phyloP scores from a whole-genome alignment of 2,888 invertebrate species.

The Lasioglossum vierecki region DNA sequence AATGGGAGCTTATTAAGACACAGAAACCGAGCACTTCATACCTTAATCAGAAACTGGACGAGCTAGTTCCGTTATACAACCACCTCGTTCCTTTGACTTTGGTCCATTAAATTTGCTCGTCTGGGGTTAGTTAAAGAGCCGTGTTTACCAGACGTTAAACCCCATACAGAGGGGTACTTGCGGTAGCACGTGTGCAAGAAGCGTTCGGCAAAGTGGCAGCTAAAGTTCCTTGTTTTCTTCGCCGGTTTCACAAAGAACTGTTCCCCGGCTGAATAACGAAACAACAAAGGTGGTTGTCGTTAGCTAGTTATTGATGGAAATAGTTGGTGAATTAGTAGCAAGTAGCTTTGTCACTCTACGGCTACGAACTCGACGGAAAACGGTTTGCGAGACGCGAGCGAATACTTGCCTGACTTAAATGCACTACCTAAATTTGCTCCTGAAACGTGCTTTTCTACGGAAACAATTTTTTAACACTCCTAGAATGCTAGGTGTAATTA shows the following conservation, averaged over 20 bases:
- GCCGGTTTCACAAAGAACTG: not conserved
- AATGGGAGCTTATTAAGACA: constrained; percentile 5
- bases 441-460: not conserved
- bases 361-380: not conserved
- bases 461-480: not conserved
- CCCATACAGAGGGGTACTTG: not conserved
- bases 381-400: not conserved
- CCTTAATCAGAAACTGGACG: constrained; percentile 19
- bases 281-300: not conserved
- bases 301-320: not conserved
- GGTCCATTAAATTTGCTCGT: constrained; percentile 17
- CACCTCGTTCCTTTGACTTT: constrained; percentile 10
- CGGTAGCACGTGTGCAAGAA: not conserved
- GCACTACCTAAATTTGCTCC: no score
- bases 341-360: constrained; percentile 12
- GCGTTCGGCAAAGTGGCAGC: not conserved
- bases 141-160: constrained; percentile 19
- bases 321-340: not conserved
- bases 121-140: constrained; percentile 14
- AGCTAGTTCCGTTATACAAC: not conserved
- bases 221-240: not conserved
- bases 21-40: not conserved
- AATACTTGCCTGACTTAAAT: not conserved
- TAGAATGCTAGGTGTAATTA: not conserved
- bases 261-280: not conserved